These are phyloP conservation scores for Poecilus cupreus DNA, from an alignment of 2,888 invertebrate genomes.

Conservation along the genomic window DNA sequence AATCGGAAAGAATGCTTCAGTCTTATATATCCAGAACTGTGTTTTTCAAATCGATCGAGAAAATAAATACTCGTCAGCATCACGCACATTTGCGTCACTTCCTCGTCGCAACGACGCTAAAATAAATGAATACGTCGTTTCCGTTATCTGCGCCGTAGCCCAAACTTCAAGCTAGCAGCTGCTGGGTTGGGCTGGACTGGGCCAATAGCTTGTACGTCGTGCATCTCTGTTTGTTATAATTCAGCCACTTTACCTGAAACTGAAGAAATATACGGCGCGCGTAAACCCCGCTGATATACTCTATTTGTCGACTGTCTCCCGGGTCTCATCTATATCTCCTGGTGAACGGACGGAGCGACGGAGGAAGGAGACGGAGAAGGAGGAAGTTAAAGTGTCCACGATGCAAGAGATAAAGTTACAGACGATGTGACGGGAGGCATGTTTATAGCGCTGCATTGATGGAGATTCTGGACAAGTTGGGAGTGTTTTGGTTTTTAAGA, in stretches of 20 bases:
- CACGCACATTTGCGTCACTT: slow-evolving; percentile 29
- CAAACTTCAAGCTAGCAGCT: background rate
- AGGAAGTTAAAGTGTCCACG: background rate
- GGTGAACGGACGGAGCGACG: background rate
- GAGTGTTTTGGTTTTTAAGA: background rate
- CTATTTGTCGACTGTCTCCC: slow-evolving; percentile 24
- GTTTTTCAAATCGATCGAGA: slow-evolving; percentile 27
- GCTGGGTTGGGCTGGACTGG: background rate
- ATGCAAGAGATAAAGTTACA: background rate
- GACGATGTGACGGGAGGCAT: background rate
- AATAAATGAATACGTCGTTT: slow-evolving; percentile 32
- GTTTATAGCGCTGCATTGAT: background rate
- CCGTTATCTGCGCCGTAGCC: background rate
- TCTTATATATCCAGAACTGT: too few relatives aligned
- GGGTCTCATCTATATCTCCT: background rate
- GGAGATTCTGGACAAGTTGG: background rate
- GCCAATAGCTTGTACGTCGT: background rate
- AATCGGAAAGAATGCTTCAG: too few relatives aligned
- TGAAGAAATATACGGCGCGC: slow-evolving; percentile 4
- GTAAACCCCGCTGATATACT: background rate
- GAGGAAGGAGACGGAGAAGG: background rate
- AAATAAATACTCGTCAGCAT: background rate
- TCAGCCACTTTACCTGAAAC: slow-evolving; percentile 29
- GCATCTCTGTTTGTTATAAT: slow-evolving; percentile 6
- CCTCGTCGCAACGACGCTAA: background rate